A percentile compares a stretch with the other conserved stretches of the same genome.
These are phyloP conservation scores for Acrossocheilus wenchowensis DNA, from an alignment of 2,797 vertebrate species.

Conservation along the genomic window DNA sequence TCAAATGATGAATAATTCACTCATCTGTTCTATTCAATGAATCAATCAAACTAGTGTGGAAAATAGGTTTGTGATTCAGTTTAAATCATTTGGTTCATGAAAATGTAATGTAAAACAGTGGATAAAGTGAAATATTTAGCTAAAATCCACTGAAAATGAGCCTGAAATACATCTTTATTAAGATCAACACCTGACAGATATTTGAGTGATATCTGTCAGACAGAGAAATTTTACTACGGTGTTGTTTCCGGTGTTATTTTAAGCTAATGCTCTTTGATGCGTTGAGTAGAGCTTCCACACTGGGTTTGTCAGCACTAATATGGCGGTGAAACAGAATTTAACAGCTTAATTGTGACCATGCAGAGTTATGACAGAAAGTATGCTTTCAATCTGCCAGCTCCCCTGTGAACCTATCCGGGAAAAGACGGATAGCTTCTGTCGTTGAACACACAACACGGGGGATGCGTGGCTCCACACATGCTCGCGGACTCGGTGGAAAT, in stretches of 20 bases:
- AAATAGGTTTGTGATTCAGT: background rate
- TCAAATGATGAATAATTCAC: background rate
- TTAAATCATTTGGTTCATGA: background rate
- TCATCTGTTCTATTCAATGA: background rate
- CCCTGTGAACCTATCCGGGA: constrained; percentile 40
- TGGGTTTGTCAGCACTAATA: constrained; percentile 16
- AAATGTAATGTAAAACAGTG: background rate
- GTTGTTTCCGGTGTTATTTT: background rate
- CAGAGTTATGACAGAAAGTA: constrained; percentile 40
- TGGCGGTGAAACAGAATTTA: constrained; percentile 24
- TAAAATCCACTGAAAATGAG: background rate
- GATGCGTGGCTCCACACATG: constrained; percentile 34
- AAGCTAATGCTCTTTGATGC: constrained; percentile 1
- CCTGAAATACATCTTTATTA: background rate
- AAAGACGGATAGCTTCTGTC: constrained; percentile 52
- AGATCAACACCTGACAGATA: background rate
- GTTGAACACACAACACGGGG: constrained; percentile 52
- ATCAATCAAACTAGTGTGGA: background rate
- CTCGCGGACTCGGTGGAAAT: constrained; percentile 56
- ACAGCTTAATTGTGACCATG: constrained; percentile 41
- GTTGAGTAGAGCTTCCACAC: background rate
- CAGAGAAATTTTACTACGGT: background rate
- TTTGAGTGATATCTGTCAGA: background rate
- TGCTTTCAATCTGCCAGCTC: constrained; percentile 48
- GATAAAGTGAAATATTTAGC: background rate